Percentiles rank a stretch among this genome's conserved stretches.
Conservation (phyloP, 2,888 invertebrate species). For the Elysia crispata region DNA sequence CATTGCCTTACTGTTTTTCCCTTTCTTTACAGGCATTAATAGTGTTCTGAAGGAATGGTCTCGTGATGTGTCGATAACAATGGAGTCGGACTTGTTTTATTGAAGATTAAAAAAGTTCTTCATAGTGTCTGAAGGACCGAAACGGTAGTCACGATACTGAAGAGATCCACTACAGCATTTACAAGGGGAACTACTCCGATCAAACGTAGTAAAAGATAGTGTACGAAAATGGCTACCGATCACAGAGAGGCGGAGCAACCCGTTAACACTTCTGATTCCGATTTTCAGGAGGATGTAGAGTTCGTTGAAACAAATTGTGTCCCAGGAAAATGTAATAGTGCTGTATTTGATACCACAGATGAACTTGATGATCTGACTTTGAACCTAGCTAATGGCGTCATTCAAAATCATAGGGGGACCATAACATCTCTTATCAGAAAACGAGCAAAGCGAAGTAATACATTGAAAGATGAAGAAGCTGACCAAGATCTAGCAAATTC, state of each 20-base stretch:
- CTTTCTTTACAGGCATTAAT: too few species aligned
- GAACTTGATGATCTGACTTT: constrained; percentile 72
- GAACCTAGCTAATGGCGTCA: constrained; percentile 50
- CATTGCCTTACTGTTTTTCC: too few species aligned
- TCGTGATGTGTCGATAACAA: constrained; percentile 30
- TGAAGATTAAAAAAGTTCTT: neutral
- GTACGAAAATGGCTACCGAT: constrained; percentile 60
- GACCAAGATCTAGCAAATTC: constrained; percentile 28
- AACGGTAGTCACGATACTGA: neutral
- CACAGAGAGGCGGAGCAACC: constrained; percentile 69
- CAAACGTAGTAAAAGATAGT: neutral
- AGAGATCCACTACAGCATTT: neutral
- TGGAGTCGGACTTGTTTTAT: constrained; percentile 15
- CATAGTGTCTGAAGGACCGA: neutral
- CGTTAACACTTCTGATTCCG: constrained; percentile 51
- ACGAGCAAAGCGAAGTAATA: constrained; percentile 21
- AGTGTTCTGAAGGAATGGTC: too few species aligned
- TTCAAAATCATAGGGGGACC: constrained; percentile 43
- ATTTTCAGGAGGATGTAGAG: constrained; percentile 60
- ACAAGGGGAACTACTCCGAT: constrained; percentile 27
- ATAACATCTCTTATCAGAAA: constrained; percentile 41
- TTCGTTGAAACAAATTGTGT: constrained; percentile 65
- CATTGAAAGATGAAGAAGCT: constrained; percentile 26
- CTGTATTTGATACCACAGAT: constrained; percentile 83
- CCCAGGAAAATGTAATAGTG: constrained; percentile 83